Base-by-base conservation (phyloP, 2,888 invertebrate genomes). In the Biston betularia region DNA sequence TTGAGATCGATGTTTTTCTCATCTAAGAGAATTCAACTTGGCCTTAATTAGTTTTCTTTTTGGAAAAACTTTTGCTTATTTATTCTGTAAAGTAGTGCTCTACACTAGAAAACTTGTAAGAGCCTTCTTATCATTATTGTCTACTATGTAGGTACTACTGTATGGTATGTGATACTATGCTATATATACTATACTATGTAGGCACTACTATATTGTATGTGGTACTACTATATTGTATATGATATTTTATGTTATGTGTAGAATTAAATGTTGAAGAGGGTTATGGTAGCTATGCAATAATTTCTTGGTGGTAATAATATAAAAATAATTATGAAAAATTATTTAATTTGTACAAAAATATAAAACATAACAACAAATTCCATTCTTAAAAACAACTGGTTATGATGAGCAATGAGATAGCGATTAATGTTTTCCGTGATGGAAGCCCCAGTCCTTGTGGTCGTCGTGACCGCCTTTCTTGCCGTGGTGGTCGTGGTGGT, bases 391-490 rank as follows among this genome's bases (percentile, higher is more conserved):
- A 82, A 75, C 69, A 78, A 75, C 70, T 74, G 67, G 75, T 69
- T 73, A 61, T 56, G 53, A 74, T 69, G 72, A 84, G 70, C 33
- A 48, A 63, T 35, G 34, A 58, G 61, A 62, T 55, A 24, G 65
- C 52, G 56, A 65, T 90, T 88, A 88, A 88, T 92, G 90, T 83
- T 95, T 92, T 77, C 90, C 91, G 71, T 92, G 92, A 79, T 95
- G 95, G 91, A 94, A 95, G 49, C 97, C 96, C 92, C 96, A 96
- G 82, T 96, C 94, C 85, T 96, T 96, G 75, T 96, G 96, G 72
- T 96, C 96, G 40, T 96, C 95, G 83, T 97, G 96, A 45, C 94
- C 96, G 59, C 96, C 96, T 88, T 97, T 97, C 92, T 97, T 97
- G 82, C 96, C 97, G 81, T 96, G 96, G 78, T 95, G 96, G 74